Evolutionary conservation across 2,113 vertebrate species (phyloP), one percentile per base, ranked within the genome.

Genomic region (Irena cyanogastra): DNA sequence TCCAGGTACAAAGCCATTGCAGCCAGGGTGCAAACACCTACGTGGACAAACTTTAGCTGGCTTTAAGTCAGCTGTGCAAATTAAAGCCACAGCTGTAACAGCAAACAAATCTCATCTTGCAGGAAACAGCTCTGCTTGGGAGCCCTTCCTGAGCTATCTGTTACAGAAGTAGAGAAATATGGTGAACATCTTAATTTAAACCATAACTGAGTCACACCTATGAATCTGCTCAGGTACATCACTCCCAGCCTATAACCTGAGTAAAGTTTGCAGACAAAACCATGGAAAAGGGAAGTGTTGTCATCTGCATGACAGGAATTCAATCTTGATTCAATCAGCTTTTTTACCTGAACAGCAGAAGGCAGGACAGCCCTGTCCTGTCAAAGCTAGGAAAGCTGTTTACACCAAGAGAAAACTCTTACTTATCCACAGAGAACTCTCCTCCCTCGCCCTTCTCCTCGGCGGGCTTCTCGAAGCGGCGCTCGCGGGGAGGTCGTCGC

Each of bases 351-450:
- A 27, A 66, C 11, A 87, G 49, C 53, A 88, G 19, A 37, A 86
- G 31, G 18, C 7, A 8, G 41, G 53, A 11, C n/a, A 84, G 50
- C 41, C 49, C 50, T 13, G 24, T 24, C 6, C 56, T 54, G 44
- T 2, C 21, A 9, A 27, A 80, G 18, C 49, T 7, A 15, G 16
- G 37, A 8, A 33, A 81, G 76, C 5, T 41, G 35, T 63, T 61
- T 23, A 23, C 26, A 57, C 0, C 30, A 78, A 50, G 69, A 16
- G 42, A 37, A 16, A 86, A 54, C 23, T 59, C 97, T 98, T 97
- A 99, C 99, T 99, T 99, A 74, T 99, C 99, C 89, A 99, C 99
- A 21, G 99, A 99, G 97, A 99, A 99, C 76, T 99, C 99, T 65
- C 99, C 99, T 66, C 98, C 99, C 97, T 99, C 99, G 13, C 99